Evolutionary conservation across 2,797 vertebrate species (phyloP).

Genomic region (Strix occidentalis): DNA sequence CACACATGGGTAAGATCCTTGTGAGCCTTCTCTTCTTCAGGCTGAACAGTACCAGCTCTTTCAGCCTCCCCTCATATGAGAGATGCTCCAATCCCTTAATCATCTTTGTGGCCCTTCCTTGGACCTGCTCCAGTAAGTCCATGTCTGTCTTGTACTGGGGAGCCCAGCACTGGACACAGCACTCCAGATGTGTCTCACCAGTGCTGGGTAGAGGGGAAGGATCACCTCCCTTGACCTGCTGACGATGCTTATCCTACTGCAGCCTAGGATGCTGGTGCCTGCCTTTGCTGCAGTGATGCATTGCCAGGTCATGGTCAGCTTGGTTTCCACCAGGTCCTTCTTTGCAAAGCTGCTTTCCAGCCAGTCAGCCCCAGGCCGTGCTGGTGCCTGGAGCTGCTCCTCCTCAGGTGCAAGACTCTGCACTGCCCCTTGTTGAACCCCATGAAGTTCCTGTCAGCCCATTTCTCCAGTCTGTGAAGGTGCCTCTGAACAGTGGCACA

Average conservation of each 20-base stretch:
- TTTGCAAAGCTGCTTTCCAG: neutral
- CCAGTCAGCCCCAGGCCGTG: neutral
- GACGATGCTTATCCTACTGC: neutral
- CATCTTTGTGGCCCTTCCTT: neutral
- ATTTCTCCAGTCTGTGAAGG: neutral
- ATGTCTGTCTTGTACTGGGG: neutral
- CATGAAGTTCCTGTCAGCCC: too few species aligned
- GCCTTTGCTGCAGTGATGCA: rapidly evolving
- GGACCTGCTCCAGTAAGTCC: neutral
- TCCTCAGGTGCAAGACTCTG: neutral
- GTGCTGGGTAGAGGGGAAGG: neutral
- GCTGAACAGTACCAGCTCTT: neutral
- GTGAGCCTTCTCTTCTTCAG: too few species aligned
- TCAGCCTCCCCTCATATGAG: neutral
- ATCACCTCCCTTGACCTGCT: neutral
- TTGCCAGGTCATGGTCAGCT: neutral
- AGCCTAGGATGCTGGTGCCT: neutral
- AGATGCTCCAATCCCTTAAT: neutral
- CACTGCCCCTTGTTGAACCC: neutral
- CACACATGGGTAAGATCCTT: neutral
- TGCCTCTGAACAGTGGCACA: neutral
- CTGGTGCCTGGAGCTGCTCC: neutral
- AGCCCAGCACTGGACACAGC: neutral
- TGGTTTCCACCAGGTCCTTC: neutral
- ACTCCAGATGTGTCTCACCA: neutral